phyloP scores from a whole-genome alignment of 2,113 vertebrate species.

The Zosterops pallidus region DNA sequence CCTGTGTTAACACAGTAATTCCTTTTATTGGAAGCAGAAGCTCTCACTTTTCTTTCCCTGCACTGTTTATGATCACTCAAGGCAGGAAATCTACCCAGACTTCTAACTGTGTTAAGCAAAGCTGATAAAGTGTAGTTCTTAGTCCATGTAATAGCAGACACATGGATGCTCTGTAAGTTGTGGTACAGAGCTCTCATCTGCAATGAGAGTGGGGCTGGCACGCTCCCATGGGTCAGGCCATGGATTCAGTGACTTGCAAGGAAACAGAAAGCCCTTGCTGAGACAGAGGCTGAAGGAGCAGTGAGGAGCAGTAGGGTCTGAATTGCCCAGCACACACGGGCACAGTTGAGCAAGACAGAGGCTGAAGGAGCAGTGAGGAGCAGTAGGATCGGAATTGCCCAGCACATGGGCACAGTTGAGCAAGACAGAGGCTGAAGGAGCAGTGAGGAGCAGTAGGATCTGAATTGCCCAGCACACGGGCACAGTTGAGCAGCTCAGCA shows the following conservation, averaged over 20 bases:
- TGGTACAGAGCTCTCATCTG: background rate
- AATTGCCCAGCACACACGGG: background rate
- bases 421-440: background rate
- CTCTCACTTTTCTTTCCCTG: background rate
- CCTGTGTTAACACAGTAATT: background rate
- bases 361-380: background rate
- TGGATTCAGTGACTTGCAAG: background rate
- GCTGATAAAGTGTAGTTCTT: background rate
- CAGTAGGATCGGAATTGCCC: background rate
- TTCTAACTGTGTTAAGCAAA: background rate
- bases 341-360: background rate
- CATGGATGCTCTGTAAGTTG: background rate
- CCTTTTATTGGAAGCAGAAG: background rate
- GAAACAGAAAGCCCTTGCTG: background rate
- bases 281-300: background rate
- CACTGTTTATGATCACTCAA: background rate
- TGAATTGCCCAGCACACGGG: background rate
- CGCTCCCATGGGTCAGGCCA: accelerated
- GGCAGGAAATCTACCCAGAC: background rate
- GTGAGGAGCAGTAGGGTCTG: background rate
- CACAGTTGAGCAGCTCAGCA: background rate
- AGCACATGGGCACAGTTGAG: accelerated
- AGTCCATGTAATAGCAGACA: background rate
- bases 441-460: background rate
- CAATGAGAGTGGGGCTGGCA: background rate